These are phyloP conservation scores for Trogon surrucura DNA, from an alignment of 2,113 vertebrate species.

Conservation along the genomic window DNA sequence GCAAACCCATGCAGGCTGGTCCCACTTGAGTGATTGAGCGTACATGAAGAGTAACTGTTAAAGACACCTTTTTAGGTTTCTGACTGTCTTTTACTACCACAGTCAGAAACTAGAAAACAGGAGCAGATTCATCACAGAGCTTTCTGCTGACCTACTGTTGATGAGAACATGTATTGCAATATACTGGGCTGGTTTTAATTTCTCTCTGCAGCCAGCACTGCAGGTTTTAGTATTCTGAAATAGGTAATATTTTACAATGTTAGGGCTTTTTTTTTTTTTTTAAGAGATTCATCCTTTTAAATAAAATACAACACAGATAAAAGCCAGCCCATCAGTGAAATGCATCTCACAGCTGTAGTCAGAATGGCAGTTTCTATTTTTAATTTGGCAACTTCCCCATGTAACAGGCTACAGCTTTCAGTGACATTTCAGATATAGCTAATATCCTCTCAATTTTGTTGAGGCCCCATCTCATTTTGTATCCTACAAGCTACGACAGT, in stretches of 20 bases:
- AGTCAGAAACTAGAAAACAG: background rate
- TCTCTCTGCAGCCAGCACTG: background rate
- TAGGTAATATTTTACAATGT: background rate
- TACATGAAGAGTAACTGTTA: background rate
- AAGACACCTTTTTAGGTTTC: background rate
- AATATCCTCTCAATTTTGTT: background rate
- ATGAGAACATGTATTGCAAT: background rate
- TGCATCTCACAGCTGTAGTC: constrained; percentile 39
- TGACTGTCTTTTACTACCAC: background rate
- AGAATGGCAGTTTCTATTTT: constrained; percentile 66
- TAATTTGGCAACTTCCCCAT: constrained; percentile 57
- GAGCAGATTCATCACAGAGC: constrained; percentile 3
- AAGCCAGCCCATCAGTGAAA: constrained; percentile 51
- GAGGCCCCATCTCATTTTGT: background rate
- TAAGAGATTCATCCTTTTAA: constrained; percentile 6
- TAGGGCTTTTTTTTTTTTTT: background rate
- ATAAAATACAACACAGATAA: constrained; percentile 43
- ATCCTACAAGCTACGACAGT: background rate
- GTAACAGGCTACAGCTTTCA: constrained; percentile 49
- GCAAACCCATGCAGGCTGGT: background rate
- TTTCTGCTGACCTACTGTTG: constrained; percentile 12
- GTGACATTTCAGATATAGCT: constrained; percentile 52
- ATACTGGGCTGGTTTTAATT: constrained; percentile 2
- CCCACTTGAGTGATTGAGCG: background rate
- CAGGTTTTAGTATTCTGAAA: background rate